These are phyloP conservation scores for Crotophaga sulcirostris DNA, from an alignment of 2,113 vertebrate genomes.

Conservation along the genomic window DNA sequence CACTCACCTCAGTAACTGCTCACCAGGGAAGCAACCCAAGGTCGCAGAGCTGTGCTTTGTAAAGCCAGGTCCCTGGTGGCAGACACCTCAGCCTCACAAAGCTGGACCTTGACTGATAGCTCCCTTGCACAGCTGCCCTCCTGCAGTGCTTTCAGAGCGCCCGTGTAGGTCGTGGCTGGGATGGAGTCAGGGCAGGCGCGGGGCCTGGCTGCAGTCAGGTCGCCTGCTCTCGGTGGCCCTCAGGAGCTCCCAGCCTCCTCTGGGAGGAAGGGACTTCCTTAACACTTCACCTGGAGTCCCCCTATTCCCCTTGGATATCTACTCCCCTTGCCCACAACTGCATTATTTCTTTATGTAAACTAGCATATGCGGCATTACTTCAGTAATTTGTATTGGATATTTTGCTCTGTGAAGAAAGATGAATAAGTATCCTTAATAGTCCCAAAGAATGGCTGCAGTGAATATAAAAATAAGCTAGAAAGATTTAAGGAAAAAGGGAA, in stretches of 20 bases:
- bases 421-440: background rate
- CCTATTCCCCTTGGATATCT: background rate
- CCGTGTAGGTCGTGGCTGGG: fast-evolving
- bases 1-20: background rate
- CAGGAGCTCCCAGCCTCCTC: background rate
- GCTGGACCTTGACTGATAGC: background rate
- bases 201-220: fast-evolving
- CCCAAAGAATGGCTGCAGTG: background rate
- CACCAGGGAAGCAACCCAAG: background rate
- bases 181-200: fast-evolving
- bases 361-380: background rate
- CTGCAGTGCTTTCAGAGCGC: background rate
- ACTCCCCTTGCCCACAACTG: background rate
- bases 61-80: background rate
- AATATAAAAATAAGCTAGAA: background rate
- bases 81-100: background rate
- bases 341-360: background rate
- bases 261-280: background rate
- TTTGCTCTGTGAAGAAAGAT: background rate
- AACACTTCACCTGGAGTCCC: background rate
- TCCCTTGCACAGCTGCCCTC: background rate
- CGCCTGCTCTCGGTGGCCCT: fast-evolving
- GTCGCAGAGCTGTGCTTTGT: background rate
- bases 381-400: background rate
- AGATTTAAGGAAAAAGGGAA: constrained; percentile 1